phyloP scores from a whole-genome alignment of 2,797 vertebrate genomes.

The Orestias chungarensis region DNA sequence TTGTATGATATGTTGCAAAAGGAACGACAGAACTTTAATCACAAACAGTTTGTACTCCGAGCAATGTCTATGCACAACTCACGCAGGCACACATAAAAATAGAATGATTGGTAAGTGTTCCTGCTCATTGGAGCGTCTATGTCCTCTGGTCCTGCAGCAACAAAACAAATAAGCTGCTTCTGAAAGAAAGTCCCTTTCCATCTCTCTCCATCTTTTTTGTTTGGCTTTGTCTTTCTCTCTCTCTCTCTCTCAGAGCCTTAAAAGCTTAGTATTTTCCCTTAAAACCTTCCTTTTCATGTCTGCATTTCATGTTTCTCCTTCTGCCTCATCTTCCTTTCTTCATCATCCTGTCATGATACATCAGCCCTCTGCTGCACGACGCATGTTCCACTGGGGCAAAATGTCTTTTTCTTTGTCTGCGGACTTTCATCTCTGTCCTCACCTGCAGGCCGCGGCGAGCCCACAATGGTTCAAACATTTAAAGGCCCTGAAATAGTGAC shows the following conservation, averaged over 20 bases:
- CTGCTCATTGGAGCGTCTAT: slow-evolving; percentile 55
- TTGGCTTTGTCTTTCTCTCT: slow-evolving; percentile 19
- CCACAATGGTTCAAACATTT: slow-evolving; percentile 49
- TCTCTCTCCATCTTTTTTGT: slow-evolving; percentile 40
- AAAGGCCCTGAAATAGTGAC: slow-evolving; percentile 45
- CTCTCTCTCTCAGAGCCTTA: slow-evolving; percentile 19
- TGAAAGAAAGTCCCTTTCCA: slow-evolving; percentile 38
- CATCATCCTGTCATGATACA: slow-evolving; percentile 26
- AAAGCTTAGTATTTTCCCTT: slow-evolving; percentile 37
- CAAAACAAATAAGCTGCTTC: slow-evolving; percentile 51
- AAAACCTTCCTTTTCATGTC: slow-evolving; percentile 31
- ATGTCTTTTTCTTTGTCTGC: slow-evolving; percentile 24
- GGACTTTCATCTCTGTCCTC: slow-evolving; percentile 54
- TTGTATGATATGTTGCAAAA: slow-evolving; percentile 36
- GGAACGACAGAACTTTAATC: slow-evolving; percentile 33
- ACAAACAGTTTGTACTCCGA: slow-evolving; percentile 14
- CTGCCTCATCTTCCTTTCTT: slow-evolving; percentile 32
- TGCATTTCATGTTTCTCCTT: slow-evolving; percentile 28
- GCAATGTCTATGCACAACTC: slow-evolving; percentile 14
- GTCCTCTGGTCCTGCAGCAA: slow-evolving; percentile 37
- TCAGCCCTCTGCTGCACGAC: slow-evolving; percentile 25
- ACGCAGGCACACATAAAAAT: slow-evolving; percentile 1
- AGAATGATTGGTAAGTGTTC: slow-evolving; percentile 25
- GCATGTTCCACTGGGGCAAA: slow-evolving; percentile 21
- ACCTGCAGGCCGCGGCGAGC: slow-evolving; percentile 51